A percentile compares a stretch with the other conserved stretches of the same genome.
Evolutionary conservation across 2,113 vertebrate genomes (phyloP).

Genomic region (Misgurnus mizolepis): DNA sequence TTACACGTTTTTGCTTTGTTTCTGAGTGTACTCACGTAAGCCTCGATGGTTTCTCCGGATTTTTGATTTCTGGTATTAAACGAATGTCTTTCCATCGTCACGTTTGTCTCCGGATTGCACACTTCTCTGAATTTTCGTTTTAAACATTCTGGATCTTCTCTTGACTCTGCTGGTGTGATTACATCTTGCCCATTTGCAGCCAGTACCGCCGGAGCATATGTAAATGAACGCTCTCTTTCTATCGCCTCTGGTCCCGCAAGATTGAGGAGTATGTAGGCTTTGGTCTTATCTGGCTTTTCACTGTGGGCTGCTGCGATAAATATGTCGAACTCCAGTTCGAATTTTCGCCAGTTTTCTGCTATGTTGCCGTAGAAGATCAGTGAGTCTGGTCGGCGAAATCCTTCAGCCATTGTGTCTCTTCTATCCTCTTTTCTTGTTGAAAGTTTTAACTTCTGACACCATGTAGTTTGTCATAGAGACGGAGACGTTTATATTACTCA

Average conservation of each 20-base stretch:
- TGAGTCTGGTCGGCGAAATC: constrained; percentile 33
- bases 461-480: too few species aligned
- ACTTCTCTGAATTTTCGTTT: not conserved
- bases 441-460: too few species aligned
- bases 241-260: too few species aligned
- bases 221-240: too few species aligned
- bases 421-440: too few species aligned
- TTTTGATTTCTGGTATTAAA: too few species aligned
- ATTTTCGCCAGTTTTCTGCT: constrained; percentile 40
- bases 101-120: too few species aligned
- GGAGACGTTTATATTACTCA: too few species aligned
- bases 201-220: not conserved
- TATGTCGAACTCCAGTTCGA: constrained; percentile 42
- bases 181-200: not conserved
- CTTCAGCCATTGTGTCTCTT: constrained; percentile 9
- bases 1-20: not conserved
- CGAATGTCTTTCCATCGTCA: too few species aligned
- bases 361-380: constrained; percentile 44
- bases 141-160: not conserved
- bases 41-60: too few species aligned
- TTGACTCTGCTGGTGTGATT: not conserved
- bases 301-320: constrained; percentile 44
- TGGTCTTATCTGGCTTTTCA: constrained; percentile 2
- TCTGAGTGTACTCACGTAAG: not conserved
- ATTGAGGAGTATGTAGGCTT: not conserved